Evolutionary conservation across 37 sponge, comb jelly and placozoan genomes (phyloP).

Genomic region (Lycopodina hypogea): DNA sequence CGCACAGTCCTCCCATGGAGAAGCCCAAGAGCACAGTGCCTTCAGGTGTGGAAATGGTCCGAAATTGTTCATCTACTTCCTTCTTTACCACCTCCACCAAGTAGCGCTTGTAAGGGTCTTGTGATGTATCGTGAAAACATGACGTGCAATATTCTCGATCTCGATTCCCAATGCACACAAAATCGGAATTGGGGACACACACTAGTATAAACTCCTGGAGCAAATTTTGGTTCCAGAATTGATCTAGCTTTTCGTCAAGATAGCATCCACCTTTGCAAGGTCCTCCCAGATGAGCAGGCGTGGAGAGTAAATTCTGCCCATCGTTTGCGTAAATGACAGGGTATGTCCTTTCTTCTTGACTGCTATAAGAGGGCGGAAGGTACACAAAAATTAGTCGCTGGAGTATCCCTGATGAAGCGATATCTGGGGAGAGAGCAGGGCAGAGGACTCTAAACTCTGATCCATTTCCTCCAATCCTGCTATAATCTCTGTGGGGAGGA

Average conservation of each 20-base stretch:
- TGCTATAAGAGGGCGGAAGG: conserved; percentile 69
- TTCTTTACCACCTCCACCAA: conserved; percentile 69
- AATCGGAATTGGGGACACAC: conserved; percentile 82
- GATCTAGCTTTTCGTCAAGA: conserved; percentile 76
- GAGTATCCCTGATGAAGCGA: conserved; percentile 51
- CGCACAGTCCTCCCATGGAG: conserved; percentile 77
- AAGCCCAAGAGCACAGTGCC: conserved; percentile 65
- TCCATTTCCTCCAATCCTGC: conserved; percentile 41
- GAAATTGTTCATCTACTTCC: conserved; percentile 54
- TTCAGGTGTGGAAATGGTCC: conserved; percentile 45
- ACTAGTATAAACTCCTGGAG: conserved; percentile 85
- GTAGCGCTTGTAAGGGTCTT: conserved; percentile 66
- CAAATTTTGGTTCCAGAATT: conserved; percentile 61
- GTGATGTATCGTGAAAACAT: conserved; percentile 30
- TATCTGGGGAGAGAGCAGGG: conserved; percentile 37
- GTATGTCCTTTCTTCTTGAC: conserved; percentile 7
- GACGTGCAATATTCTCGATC: conserved; percentile 75
- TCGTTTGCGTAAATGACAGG: conserved; percentile 87
- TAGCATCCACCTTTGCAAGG: conserved; percentile 71
- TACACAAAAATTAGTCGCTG: conserved; percentile 79
- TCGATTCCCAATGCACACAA: conserved; percentile 77
- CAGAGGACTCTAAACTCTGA: conserved; percentile 54
- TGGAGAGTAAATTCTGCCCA: conserved; percentile 87
- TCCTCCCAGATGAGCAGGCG: conserved; percentile 65
- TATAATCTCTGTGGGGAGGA: conserved; percentile 65